Evolutionary conservation across 92 coral and sea anemone genomes (phyloP).

Genomic region (Umimayanthus kanabou): DNA sequence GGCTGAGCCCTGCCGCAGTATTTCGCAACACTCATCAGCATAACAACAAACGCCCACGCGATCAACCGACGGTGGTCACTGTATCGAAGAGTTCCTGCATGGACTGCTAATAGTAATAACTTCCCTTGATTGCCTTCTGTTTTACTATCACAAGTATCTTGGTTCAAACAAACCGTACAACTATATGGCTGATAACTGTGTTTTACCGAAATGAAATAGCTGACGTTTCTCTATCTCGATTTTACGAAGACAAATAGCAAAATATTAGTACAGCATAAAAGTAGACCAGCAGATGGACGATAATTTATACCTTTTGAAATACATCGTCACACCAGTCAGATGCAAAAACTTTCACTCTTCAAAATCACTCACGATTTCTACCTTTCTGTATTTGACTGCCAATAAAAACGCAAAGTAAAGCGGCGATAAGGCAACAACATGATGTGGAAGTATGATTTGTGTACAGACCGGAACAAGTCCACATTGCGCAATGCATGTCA

Average conservation of each 20-base stretch:
- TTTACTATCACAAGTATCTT: not conserved
- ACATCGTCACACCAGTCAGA: not conserved
- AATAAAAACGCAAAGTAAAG: too few species aligned
- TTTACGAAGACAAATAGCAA: not conserved
- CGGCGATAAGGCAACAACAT: not conserved
- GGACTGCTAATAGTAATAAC: not conserved
- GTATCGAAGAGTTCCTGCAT: slow-evolving; percentile 6
- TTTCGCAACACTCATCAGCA: slow-evolving; percentile 32
- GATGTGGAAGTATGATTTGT: not conserved
- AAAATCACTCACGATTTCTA: not conserved
- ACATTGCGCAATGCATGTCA: not conserved
- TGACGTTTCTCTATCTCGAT: not conserved
- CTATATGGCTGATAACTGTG: not conserved
- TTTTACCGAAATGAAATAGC: not conserved
- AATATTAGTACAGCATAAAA: too few species aligned
- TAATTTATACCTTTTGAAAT: not conserved
- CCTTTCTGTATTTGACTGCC: not conserved
- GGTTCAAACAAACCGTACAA: not conserved
- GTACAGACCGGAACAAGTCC: slow-evolving; percentile 2
- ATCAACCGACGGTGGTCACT: not conserved
- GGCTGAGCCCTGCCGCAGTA: not conserved
- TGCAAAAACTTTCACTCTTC: not conserved
- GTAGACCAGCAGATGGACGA: not conserved
- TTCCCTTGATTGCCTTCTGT: not conserved
- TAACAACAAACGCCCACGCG: slow-evolving; percentile 42